phyloP scores from a whole-genome alignment of 2,113 vertebrate species.

The Aphelocoma coerulescens region DNA sequence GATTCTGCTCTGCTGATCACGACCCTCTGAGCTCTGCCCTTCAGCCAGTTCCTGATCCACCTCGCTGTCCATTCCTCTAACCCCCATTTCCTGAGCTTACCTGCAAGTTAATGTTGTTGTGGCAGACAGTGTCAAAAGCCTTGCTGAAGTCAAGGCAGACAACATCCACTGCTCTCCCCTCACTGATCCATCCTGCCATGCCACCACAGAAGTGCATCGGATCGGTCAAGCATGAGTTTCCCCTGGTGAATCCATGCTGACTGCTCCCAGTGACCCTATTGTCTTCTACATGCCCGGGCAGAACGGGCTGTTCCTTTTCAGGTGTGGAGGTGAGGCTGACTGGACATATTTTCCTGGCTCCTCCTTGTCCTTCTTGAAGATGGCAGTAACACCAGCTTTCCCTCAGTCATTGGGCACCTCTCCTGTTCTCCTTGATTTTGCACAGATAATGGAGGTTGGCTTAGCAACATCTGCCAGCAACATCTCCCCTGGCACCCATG shows the following conservation, averaged over 20 bases:
- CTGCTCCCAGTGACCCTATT: background rate
- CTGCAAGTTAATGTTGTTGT: background rate
- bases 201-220: background rate
- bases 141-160: background rate
- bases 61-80: background rate
- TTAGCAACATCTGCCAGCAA: background rate
- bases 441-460: background rate
- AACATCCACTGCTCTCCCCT: background rate
- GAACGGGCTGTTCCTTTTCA: background rate
- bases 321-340: background rate
- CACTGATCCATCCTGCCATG: background rate
- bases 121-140: background rate
- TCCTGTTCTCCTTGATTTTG: background rate
- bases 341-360: background rate
- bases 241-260: background rate
- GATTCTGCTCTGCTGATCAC: background rate
- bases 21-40: background rate
- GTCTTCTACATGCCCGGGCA: background rate
- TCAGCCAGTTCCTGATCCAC: background rate
- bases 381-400: background rate
- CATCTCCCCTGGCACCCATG: background rate
- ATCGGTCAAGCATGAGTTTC: background rate
- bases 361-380: background rate
- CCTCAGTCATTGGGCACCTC: background rate
- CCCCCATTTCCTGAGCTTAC: background rate